Conservation (phyloP, 2,888 invertebrate species). For the Cancer borealis region DNA sequence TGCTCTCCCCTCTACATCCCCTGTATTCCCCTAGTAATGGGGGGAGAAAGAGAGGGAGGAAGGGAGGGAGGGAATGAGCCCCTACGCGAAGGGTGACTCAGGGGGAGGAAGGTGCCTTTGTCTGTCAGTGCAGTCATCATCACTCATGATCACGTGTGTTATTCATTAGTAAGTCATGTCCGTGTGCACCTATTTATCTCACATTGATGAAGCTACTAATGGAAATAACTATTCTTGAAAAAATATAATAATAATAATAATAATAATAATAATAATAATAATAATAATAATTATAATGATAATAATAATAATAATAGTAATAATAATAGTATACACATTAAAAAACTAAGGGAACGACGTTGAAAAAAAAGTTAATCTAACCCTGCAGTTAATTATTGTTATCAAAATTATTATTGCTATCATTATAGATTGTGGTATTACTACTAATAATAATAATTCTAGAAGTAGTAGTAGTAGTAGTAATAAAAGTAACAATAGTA, state of each 20-base stretch:
- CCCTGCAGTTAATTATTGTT: too few relatives aligned
- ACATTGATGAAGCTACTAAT: neutral
- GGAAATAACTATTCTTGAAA: neutral
- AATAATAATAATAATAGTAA: too few relatives aligned
- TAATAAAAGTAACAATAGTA: too few relatives aligned
- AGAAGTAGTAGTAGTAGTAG: too few relatives aligned
- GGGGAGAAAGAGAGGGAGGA: neutral
- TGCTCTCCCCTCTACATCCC: neutral
- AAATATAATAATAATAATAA: neutral
- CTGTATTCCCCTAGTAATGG: neutral
- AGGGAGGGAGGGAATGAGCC: neutral
- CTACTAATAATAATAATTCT: too few relatives aligned
- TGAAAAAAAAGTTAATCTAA: too few relatives aligned
- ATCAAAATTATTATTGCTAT: too few relatives aligned
- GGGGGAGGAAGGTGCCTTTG: too few relatives aligned
- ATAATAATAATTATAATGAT: neutral
- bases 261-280: neutral
- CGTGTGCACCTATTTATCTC: neutral
- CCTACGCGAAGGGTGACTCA: neutral
- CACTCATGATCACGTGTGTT: neutral
- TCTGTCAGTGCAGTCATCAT: slow-evolving; percentile 39
- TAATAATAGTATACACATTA: too few relatives aligned
- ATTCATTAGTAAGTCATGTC: neutral
- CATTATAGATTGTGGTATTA: too few relatives aligned
- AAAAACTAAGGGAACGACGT: too few relatives aligned